Base-by-base conservation (phyloP, 2,888 invertebrate genomes). In the Sphinx pinastri region DNA sequence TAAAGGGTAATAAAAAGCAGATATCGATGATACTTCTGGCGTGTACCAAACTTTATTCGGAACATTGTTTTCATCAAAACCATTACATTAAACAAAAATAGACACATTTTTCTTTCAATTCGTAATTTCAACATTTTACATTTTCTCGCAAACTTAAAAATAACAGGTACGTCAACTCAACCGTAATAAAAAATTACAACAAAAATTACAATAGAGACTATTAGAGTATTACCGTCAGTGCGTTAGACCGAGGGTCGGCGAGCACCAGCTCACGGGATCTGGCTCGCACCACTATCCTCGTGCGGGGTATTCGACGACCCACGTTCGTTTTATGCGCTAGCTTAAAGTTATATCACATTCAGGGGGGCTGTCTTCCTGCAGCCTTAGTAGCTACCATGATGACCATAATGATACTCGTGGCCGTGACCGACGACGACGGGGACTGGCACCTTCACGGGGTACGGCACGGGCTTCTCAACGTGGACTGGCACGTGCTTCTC, bases 401-500 rank as follows among this genome's bases (percentile, higher is more conserved):
- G 91, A 79, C 79, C 69, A 59, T 54, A n/a, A 54, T 55, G 19
- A 38, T 63, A 89, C 87, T 88, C 93, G 88, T 94, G 91, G 82
- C 92, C 92, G 81, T 93, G 91, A 80, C 90, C 88, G 79, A 95
- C 88, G 73, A 94, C 88, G 67, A 94, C 95, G 79, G 94, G 95
- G 73, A 94, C 93, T 68, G 92, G 93, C 74, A 96, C 95, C 87
- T 96, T 95, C 74, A 95, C 95, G 59, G 96, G 95, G 90, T 95
- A 95, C 11, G 95, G 95, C 75, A 95, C 95, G 71, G 83, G 94
- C 83, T 95, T 95, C 85, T 95, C 95, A 51, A 96, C 92, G 69
- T 95, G 95, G 70, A 95, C 95, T 68, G 95, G 96, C 25, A 96
- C 94, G 81, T 95, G 95, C 76, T 95, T 96, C 84, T 95, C 95